Base-by-base conservation (phyloP, 2,113 vertebrate genomes). In the Gopherus flavomarginatus region DNA sequence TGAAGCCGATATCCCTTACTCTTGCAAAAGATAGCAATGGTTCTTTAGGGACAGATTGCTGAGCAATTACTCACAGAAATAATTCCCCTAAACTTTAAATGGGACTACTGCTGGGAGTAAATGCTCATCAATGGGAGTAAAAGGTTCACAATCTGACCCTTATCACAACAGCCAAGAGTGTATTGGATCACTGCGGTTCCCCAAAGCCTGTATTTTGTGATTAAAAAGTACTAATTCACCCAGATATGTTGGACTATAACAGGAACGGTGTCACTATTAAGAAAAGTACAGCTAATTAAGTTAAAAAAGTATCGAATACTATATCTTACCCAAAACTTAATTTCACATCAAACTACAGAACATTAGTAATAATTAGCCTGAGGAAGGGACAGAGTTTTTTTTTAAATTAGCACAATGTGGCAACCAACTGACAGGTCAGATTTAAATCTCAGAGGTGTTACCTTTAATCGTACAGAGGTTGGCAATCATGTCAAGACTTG, bases 401-500 rank as follows among this genome's bases (percentile, higher is more conserved):
- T 38, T 93, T 81, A 85, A 91, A 38, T 27, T 85, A 78, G 3
- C 95, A 87, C 87, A 89, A 81, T 19, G 27, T 82, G 92, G 94
- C 94, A 97, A 93, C 35, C 11, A 75, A 95, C 24, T 21, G 92
- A 86, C 85, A 95, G 79, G 93, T 65, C 75, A 97, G 95, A 97
- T 97, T 96, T 85, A 95, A 91, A 97, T 97, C 95, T 95, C 89
- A 75, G 92, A 93, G 89, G 83, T 91, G 88, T 86, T 96, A 93
- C 85, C 90, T 94, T 97, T 96, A 95, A 94, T 88, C 87, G 87
- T 90, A 96, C 95, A 95, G 86, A 94, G 2, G 5, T 90, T 96
- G 87, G 50, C 56, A 85, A 93, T 96, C 97, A 77, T 97, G 97
- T 96, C 97, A 95, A 81, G 97, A 97, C 97, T 96, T 97, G 97